Conservation (phyloP, 1,140 invertebrate genomes). For the Aphis gossypii region DNA sequence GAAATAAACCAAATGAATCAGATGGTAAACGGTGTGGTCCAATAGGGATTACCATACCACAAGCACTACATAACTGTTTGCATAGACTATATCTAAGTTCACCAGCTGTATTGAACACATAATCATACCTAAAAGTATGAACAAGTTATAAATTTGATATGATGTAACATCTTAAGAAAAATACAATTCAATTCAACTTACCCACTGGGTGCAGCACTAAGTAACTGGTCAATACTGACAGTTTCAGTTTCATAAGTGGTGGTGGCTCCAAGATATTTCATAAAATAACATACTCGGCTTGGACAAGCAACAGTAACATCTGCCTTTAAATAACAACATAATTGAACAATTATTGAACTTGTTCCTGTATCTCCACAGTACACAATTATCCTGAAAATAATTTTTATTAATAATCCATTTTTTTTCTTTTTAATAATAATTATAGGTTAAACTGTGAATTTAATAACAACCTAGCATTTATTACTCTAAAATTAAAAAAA, state of each 20-base stretch:
- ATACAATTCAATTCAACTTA: neutral
- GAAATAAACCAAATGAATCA: slow-evolving; percentile 31
- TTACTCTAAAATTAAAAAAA: neutral
- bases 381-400: slow-evolving; percentile 71
- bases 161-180: neutral
- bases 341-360: slow-evolving; percentile 76
- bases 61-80: slow-evolving; percentile 32
- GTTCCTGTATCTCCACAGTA: slow-evolving; percentile 75
- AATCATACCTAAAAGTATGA: slow-evolving; percentile 49
- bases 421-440: neutral
- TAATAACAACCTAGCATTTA: neutral
- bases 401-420: neutral
- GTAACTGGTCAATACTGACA: slow-evolving; percentile 47
- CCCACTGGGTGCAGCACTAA: neutral
- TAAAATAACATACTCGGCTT: slow-evolving; percentile 68
- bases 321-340: slow-evolving; percentile 74
- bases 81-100: slow-evolving; percentile 37
- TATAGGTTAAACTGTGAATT: neutral
- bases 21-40: slow-evolving; percentile 26
- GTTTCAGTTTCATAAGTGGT: slow-evolving; percentile 64
- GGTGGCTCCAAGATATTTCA: slow-evolving; percentile 69
- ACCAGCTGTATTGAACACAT: slow-evolving; percentile 55
- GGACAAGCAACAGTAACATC: slow-evolving; percentile 64
- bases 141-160: neutral
- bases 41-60: slow-evolving; percentile 26